Conservation (phyloP, 2,797 vertebrate species). For the Siniperca obscura region DNA sequence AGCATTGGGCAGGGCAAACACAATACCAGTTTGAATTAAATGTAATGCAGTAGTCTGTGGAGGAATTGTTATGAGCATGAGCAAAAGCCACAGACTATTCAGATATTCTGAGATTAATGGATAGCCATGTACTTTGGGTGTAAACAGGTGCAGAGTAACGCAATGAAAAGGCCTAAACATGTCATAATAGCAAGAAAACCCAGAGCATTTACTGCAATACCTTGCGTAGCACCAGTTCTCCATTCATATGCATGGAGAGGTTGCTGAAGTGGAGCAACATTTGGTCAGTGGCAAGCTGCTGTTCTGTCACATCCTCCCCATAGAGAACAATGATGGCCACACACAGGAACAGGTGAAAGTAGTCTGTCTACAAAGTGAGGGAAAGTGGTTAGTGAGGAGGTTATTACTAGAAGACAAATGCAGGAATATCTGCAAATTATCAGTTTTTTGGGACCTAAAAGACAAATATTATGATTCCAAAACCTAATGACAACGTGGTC, state of each 20-base stretch:
- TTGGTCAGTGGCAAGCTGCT: slow-evolving; percentile 95
- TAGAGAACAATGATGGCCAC: slow-evolving; percentile 97
- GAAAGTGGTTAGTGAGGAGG: not conserved
- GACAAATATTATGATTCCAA: not conserved
- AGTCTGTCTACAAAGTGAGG: slow-evolving; percentile 89
- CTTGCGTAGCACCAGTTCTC: slow-evolving; percentile 97
- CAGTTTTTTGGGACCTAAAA: not conserved
- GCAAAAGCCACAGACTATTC: slow-evolving; percentile 2
- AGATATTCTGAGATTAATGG: not conserved
- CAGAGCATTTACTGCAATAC: slow-evolving; percentile 70
- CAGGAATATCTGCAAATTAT: slow-evolving; percentile 16
- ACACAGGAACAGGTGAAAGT: slow-evolving; percentile 98
- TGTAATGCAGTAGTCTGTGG: not conserved
- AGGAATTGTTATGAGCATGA: not conserved
- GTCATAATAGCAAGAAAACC: not conserved
- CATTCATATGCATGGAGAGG: slow-evolving; percentile 99
- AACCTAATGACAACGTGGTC: not conserved
- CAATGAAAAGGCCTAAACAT: not conserved
- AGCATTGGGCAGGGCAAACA: slow-evolving; percentile 14
- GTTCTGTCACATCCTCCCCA: slow-evolving; percentile 95
- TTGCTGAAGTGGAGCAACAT: slow-evolving; percentile 98
- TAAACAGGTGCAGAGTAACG: not conserved
- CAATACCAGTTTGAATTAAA: slow-evolving; percentile 7
- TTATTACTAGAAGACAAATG: slow-evolving; percentile 9
- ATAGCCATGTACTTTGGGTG: not conserved